Conservation (phyloP, 2,888 invertebrate species). For the Drosophila bunnanda region DNA sequence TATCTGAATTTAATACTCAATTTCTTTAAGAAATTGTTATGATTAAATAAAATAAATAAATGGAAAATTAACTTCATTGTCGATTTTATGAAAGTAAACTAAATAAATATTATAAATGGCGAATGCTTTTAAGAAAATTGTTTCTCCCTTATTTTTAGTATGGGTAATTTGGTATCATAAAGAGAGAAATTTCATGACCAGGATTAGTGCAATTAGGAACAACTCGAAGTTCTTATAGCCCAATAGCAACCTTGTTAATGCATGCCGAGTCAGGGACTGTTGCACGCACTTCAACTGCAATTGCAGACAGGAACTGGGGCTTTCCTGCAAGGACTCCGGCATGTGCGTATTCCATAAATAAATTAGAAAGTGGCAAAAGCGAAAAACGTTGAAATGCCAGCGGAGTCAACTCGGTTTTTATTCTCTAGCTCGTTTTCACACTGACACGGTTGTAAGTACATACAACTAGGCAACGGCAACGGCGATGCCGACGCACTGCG, state of each 20-base stretch:
- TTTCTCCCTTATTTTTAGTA: background rate
- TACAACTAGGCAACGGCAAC: constrained; percentile 1
- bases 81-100: background rate
- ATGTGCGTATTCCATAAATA: constrained; percentile 70
- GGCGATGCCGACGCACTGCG: constrained; percentile 67
- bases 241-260: constrained; percentile 58
- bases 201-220: constrained; percentile 7
- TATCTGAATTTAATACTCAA: background rate
- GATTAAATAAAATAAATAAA: background rate
- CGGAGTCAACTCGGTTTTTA: constrained; percentile 28
- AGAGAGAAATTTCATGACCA: background rate
- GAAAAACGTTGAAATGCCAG: constrained; percentile 62
- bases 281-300: constrained; percentile 76
- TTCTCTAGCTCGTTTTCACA: constrained; percentile 31
- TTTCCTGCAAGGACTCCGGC: constrained; percentile 4
- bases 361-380: constrained; percentile 74
- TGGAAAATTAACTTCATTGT: background rate
- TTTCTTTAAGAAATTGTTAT: background rate
- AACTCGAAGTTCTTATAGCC: constrained; percentile 12
- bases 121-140: background rate
- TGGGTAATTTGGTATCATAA: constrained; percentile 9
- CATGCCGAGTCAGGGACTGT: constrained; percentile 57
- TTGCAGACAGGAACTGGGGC: constrained; percentile 30
- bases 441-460: constrained; percentile 9
- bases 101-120: background rate